Base-by-base conservation (phyloP, 2,888 invertebrate species). In the Brenthis daphne region DNA sequence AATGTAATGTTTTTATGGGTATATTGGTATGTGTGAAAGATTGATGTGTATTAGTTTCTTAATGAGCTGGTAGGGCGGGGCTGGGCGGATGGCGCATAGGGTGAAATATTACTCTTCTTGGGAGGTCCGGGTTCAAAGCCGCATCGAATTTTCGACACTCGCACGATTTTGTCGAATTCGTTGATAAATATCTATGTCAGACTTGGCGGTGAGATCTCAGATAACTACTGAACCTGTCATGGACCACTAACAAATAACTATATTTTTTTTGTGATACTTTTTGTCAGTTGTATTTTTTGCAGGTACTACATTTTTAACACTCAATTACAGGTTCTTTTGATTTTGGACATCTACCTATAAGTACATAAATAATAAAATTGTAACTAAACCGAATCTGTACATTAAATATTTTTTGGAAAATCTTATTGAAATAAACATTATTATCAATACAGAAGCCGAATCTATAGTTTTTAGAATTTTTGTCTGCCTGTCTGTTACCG, bases 71-170 rank as follows among this genome's bases (percentile, higher is more conserved):
- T 77, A 83, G 85, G 77, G 88, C 86, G 77, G 83, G 89, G 89
- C 86, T 85, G 80, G 77, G 75, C 85, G 83, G 81, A 79, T 75
- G 80, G 80, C 81, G 79, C 81, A 77, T 81, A 80, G 82, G 83
- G 86, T 90, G 90, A 92, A 88, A 89, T 90, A 91, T 92, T 81
- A 87, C 83, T 86, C 88, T 78, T 82, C 88, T 84, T 90, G 92
- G 90, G 92, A 90, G 91, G 92, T 91, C 92, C 80, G 79, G 80
- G 80, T 80, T 82, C 79, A 72, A 77, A 76, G 77, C 83, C 81
- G 82, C 85, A 83, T 85, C 88, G 86, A 80, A 90, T 88, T 90
- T 90, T 91, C 90, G 90, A 90, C 92, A 91, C 90, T 86, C 79
- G 87, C 88, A 90, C 87, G 89, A 90, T 90, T 91, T 90, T 91